Conservation (phyloP, 2,113 vertebrate species). For the Colistium nudipinnis region DNA sequence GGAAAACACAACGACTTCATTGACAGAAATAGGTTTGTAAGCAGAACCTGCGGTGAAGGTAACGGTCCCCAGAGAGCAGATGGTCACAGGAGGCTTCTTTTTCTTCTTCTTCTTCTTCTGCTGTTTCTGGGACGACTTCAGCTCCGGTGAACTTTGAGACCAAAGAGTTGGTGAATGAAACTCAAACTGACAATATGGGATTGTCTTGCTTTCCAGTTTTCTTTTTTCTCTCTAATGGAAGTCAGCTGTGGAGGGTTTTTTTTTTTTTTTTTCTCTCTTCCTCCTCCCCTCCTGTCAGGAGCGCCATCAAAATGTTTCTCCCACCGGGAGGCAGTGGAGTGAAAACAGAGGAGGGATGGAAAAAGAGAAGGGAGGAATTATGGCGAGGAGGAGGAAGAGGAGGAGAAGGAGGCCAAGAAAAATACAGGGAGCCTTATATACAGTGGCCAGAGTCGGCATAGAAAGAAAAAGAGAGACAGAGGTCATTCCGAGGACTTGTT, state of each 20-base stretch:
- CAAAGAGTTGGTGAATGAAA: constrained; percentile 38
- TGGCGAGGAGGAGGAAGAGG: neutral
- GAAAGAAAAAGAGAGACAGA: neutral
- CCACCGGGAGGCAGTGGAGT: constrained; percentile 77
- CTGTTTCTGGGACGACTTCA: neutral
- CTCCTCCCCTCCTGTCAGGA: constrained; percentile 79
- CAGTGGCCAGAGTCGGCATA: neutral
- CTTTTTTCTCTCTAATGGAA: constrained; percentile 75
- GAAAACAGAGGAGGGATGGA: constrained; percentile 74
- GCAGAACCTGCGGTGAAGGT: neutral
- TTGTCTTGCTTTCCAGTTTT: constrained; percentile 70
- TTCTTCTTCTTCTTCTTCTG: constrained; percentile 2
- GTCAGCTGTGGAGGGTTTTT: constrained; percentile 80
- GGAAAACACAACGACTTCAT: neutral
- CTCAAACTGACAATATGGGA: constrained; percentile 73
- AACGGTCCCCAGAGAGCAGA: neutral
- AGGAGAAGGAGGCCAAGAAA: constrained; percentile 58
- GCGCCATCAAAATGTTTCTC: constrained; percentile 70
- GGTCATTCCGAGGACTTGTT: constrained; percentile 33
- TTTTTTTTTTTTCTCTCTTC: too few relatives aligned
- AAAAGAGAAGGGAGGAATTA: constrained; percentile 43
- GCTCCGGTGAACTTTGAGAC: constrained; percentile 13
- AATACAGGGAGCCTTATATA: constrained; percentile 34
- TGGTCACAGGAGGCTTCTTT: neutral
- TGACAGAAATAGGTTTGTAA: neutral